Conservation (phyloP, 2,888 invertebrate genomes). For the Notodonta ziczac region DNA sequence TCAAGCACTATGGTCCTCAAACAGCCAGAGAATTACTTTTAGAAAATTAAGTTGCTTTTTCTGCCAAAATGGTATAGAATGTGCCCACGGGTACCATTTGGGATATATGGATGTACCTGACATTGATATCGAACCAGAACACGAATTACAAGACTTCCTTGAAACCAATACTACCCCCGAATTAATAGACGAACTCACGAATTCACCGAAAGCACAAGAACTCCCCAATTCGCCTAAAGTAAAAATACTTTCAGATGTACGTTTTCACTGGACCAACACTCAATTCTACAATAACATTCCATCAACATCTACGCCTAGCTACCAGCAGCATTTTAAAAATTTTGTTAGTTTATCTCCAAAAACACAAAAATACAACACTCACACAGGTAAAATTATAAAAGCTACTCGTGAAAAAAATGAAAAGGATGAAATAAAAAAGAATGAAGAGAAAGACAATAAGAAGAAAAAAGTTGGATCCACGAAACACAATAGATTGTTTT, state of each 20-base stretch:
- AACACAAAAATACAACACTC: not conserved
- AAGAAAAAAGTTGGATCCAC: no score
- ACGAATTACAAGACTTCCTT: conserved; percentile 10
- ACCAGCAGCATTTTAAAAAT: no score
- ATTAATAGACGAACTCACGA: conserved; percentile 2
- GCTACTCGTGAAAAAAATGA: conserved; percentile 7
- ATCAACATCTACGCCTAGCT: not conserved
- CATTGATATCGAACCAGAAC: conserved; percentile 8
- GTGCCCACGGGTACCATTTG: conserved; percentile 13
- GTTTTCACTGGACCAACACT: conserved; percentile 10
- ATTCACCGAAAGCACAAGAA: not conserved
- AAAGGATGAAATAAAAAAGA: no score
- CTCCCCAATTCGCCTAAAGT: conserved; percentile 7
- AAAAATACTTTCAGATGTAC: conserved; percentile 11
- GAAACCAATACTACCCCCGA: conserved; percentile 14
- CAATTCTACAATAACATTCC: conserved; percentile 7
- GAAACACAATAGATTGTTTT: no score
- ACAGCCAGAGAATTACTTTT: conserved; percentile 8
- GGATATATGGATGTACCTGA: conserved; percentile 10
- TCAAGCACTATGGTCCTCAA: conserved; percentile 3
- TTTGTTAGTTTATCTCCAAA: no score
- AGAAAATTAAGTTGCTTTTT: conserved; percentile 14
- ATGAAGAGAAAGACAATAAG: no score
- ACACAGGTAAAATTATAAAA: conserved; percentile 5
- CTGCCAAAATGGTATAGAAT: conserved; percentile 9